Percentiles rank a stretch among this genome's conserved stretches.
Conservation (phyloP, 2,113 vertebrate species). For the Carassius gibelio region DNA sequence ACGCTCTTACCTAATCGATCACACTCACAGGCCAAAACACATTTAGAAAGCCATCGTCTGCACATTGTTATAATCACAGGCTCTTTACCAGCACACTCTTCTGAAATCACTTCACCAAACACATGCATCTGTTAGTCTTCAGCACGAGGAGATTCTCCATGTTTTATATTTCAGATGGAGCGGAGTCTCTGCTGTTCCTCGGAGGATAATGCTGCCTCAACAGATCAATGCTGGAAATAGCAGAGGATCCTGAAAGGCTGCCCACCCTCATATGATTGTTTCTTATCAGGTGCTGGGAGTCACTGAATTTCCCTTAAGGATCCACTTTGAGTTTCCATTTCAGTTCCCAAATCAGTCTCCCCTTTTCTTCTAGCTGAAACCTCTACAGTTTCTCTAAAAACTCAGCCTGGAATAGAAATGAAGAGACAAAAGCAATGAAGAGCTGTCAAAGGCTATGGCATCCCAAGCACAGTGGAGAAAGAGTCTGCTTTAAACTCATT, state of each 20-base stretch:
- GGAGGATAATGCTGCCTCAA: background rate
- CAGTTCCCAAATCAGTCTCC: too few species aligned
- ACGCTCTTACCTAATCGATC: background rate
- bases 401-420: background rate
- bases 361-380: background rate
- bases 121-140: slow-evolving; percentile 35
- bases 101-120: slow-evolving; percentile 34
- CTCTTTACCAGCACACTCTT: background rate
- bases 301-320: slow-evolving; percentile 33
- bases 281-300: slow-evolving; percentile 11
- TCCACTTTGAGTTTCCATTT: slow-evolving; percentile 21
- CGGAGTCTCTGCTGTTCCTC: background rate
- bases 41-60: background rate
- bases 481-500: background rate
- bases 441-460: background rate
- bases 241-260: background rate
- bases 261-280: background rate
- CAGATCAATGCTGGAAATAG: background rate
- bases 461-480: background rate
- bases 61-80: slow-evolving; percentile 24
- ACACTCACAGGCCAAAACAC: background rate
- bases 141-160: background rate
- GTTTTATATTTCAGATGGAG: background rate
- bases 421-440: background rate
- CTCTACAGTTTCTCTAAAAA: background rate